These are phyloP conservation scores for Rhodinocichla rosea DNA, from an alignment of 2,113 vertebrate species.

Conservation along the genomic window DNA sequence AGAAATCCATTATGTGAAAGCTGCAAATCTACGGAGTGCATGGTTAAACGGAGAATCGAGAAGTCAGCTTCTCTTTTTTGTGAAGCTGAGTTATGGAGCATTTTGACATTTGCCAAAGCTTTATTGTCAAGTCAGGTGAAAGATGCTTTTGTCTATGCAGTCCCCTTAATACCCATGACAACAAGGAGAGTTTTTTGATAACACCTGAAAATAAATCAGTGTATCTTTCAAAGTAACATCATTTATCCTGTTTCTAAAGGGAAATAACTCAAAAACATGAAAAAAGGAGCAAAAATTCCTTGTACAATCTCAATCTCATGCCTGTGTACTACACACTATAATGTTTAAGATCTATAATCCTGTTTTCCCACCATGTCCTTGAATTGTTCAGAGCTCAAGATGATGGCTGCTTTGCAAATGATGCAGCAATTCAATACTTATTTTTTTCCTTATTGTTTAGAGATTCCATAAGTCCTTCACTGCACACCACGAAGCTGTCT, in stretches of 20 bases:
- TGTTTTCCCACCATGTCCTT: background rate
- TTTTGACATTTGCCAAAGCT: slow-evolving; percentile 29
- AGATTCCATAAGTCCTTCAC: background rate
- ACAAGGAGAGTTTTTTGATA: background rate
- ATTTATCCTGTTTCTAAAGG: background rate
- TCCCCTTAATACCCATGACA: slow-evolving; percentile 11
- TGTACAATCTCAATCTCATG: background rate
- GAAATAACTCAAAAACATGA: background rate
- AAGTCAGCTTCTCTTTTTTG: background rate
- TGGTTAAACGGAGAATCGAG: background rate
- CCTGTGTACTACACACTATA: background rate
- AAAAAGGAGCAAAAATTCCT: background rate
- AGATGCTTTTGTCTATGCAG: slow-evolving; percentile 23
- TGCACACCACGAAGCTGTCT: background rate
- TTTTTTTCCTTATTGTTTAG: background rate
- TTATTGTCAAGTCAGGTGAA: slow-evolving; percentile 33
- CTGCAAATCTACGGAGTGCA: background rate
- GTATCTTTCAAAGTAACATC: background rate
- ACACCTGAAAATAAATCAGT: slow-evolving; percentile 11
- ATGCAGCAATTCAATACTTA: background rate
- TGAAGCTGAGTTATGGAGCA: background rate
- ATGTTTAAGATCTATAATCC: background rate
- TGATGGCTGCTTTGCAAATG: background rate
- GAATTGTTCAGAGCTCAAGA: background rate
- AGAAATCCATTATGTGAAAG: background rate